These are phyloP conservation scores for Thereva nobilitata DNA, from an alignment of 2,888 invertebrate species.

Conservation along the genomic window DNA sequence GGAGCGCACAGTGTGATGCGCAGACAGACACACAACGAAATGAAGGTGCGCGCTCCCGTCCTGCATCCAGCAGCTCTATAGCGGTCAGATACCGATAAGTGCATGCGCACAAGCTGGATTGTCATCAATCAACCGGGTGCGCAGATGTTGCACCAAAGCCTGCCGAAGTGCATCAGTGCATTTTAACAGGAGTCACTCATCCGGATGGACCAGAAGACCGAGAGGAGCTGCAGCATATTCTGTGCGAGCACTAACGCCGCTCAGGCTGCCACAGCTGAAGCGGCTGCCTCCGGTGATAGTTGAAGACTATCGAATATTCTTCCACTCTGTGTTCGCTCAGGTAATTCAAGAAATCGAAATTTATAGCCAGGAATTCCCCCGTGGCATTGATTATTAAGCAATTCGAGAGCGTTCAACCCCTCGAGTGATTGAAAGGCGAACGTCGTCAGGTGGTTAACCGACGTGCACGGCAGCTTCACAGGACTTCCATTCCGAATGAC, in stretches of 20 bases:
- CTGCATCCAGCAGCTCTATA: not conserved
- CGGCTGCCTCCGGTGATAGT: slow-evolving; percentile 9
- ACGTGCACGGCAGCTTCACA: slow-evolving; percentile 16
- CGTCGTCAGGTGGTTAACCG: slow-evolving; percentile 24
- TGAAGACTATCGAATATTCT: slow-evolving; percentile 26
- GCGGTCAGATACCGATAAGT: slow-evolving; percentile 21
- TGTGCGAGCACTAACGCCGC: slow-evolving; percentile 9
- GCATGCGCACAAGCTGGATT: slow-evolving; percentile 36
- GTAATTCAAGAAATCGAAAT: slow-evolving; percentile 42
- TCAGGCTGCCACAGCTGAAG: not conserved
- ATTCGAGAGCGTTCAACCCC: slow-evolving; percentile 32
- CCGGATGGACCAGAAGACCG: slow-evolving; percentile 17
- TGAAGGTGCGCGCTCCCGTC: slow-evolving; percentile 22
- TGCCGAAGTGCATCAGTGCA: slow-evolving; percentile 23
- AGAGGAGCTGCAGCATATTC: slow-evolving; percentile 5
- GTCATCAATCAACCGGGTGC: slow-evolving; percentile 40
- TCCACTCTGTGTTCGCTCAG: not conserved
- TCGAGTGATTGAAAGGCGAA: slow-evolving; percentile 26
- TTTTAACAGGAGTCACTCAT: slow-evolving; percentile 28
- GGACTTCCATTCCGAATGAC: slow-evolving; percentile 10
- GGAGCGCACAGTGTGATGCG: not conserved
- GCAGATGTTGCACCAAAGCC: slow-evolving; percentile 36
- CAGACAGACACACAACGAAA: slow-evolving; percentile 10
- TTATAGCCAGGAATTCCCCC: slow-evolving; percentile 41
- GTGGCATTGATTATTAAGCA: slow-evolving; percentile 41